phyloP scores from a whole-genome alignment of 1,140 invertebrate species.

The Pseudomyrmex cubaensis region DNA sequence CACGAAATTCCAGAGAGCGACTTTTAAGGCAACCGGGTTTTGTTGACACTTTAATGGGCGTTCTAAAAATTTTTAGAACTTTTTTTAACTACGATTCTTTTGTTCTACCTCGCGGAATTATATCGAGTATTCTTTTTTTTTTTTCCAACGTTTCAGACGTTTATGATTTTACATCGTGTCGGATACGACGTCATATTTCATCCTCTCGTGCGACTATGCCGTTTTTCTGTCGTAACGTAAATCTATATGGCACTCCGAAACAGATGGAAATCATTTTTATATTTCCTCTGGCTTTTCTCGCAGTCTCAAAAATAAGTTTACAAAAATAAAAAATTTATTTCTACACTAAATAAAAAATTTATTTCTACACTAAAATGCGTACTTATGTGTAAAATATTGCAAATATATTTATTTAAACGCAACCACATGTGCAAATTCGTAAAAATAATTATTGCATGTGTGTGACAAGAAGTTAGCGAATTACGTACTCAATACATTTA shows the following conservation, averaged over 20 bases:
- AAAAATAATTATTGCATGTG: too few relatives aligned
- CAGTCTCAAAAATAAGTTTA: not conserved
- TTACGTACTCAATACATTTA: too few relatives aligned
- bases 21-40: not conserved
- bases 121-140: slow-evolving; percentile 27
- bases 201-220: slow-evolving; percentile 5
- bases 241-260: slow-evolving; percentile 48
- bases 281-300: not conserved
- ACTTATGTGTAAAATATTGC: not conserved
- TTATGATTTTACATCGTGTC: slow-evolving; percentile 36
- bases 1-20: not conserved
- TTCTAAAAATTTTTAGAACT: not conserved
- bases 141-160: slow-evolving; percentile 1
- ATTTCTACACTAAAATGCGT: not conserved
- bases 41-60: not conserved
- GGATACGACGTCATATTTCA: slow-evolving; percentile 46
- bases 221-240: slow-evolving; percentile 38
- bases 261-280: slow-evolving; percentile 54
- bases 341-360: not conserved
- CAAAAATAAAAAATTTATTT: not conserved
- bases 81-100: not conserved
- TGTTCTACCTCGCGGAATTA: not conserved
- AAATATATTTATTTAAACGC: too few relatives aligned
- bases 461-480: too few relatives aligned
- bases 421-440: too few relatives aligned